Base-by-base conservation (phyloP, 1,140 invertebrate species). In the Saccostrea cuccullata region DNA sequence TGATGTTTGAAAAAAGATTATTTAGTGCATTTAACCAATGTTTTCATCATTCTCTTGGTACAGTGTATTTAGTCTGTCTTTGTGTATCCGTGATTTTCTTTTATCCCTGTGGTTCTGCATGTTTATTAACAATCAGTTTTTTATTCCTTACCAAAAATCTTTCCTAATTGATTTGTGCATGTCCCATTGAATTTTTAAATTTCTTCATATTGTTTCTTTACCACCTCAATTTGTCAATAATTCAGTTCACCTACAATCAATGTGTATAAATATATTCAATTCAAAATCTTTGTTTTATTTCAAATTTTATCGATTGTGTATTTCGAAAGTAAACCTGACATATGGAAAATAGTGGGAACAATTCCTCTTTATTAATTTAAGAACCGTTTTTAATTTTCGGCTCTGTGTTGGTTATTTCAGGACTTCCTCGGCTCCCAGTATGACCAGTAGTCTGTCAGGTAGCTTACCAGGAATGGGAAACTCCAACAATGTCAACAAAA, bases 381-480 rank as follows among this genome's bases (percentile, higher is more conserved):
- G 17, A n/a, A 64, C 47, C 1, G 47, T 1, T 47, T 47, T 0
- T 47, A 47, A 20, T 64, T 64, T 77, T 4, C 30, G 70, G 26
- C 26, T 9, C 26, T 26, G 30, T 77, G 23, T 15, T n/a, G n/a
- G n/a, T n/a, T 77, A 36, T 77, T 77, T 6, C 86, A 93, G 92
- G 91, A 92, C 89, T 26, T 91, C 92, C 9, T 93, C 92, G 5
- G 47, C 47, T 47, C 47, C 47, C 5, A 47, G 47, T 47, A 90
- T 92, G 90, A 90, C 91, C 55, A 91, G 91, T 84, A 94, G 93
- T 86, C 87, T 93, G 85, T 91, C 92, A 77, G 91, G 92, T 20
- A 93, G 91, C 88, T 64, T 93, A 26, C 89, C 90, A 67, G 90
- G 89, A 11, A 23, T 84, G 12, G 82, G 82, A 55, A 84, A 84